A percentile compares a stretch with the other conserved stretches of the same genome.
Conservation (phyloP, 1,140 invertebrate species). For the Centruroides sculpturatus region DNA sequence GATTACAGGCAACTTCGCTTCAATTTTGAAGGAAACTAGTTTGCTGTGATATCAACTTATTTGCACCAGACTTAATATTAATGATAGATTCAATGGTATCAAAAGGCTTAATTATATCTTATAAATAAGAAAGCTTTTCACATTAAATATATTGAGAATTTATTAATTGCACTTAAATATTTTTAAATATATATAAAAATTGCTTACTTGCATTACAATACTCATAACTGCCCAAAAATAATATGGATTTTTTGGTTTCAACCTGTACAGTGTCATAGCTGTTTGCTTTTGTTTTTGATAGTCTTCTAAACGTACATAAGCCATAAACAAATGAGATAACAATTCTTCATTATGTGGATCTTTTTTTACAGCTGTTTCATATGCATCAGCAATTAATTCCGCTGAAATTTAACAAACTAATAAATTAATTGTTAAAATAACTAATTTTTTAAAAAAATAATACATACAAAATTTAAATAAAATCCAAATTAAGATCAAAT, state of each 20-base stretch:
- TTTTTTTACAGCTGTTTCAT: conserved; percentile 70
- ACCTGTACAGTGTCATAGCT: conserved; percentile 76
- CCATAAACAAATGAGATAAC: conserved; percentile 86
- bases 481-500: too few relatives aligned
- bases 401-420: too few relatives aligned
- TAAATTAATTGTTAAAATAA: too few relatives aligned
- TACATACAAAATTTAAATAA: too few relatives aligned
- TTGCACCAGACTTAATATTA: too few relatives aligned
- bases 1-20: too few relatives aligned
- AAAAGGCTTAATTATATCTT: neutral
- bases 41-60: too few relatives aligned
- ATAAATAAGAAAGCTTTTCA: conserved; percentile 5
- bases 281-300: conserved; percentile 81
- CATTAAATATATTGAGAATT: neutral
- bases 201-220: conserved; percentile 69
- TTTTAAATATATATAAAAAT: neutral
- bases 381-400: conserved; percentile 63
- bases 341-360: conserved; percentile 82
- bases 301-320: conserved; percentile 76
- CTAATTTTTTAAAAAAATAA: too few relatives aligned
- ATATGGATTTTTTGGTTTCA: conserved; percentile 86
- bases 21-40: too few relatives aligned
- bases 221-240: conserved; percentile 97
- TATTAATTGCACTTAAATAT: neutral
- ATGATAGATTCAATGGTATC: too few relatives aligned